Percentiles rank a stretch among this genome's conserved stretches.
Evolutionary conservation across 2,113 vertebrate species (phyloP).

Genomic region (Piliocolobus tephrosceles): DNA sequence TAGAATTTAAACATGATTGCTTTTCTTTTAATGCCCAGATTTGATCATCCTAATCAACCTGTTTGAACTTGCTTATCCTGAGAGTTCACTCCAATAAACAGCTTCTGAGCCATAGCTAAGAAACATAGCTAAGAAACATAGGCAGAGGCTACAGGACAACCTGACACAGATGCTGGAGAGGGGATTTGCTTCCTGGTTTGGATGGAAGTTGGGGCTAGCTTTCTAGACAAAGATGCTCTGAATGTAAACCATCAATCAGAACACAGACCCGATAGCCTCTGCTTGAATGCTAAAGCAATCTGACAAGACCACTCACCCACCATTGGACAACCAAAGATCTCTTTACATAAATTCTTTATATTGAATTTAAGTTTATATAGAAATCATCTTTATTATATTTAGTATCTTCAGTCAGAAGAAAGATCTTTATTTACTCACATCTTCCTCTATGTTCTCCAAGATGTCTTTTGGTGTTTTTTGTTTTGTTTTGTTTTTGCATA

Average conservation of each 20-base stretch:
- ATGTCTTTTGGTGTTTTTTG: not conserved
- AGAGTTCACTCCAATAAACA: not conserved
- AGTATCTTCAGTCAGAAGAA: not conserved
- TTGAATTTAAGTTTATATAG: not conserved
- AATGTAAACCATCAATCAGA: not conserved
- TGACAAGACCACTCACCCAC: not conserved
- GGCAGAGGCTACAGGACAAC: not conserved
- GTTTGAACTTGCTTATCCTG: not conserved
- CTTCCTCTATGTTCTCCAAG: not conserved
- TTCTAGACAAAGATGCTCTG: not conserved
- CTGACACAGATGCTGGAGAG: not conserved
- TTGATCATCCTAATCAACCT: not conserved
- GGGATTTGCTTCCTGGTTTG: not conserved
- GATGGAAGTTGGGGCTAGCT: not conserved
- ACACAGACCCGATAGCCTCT: not conserved
- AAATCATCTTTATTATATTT: not conserved
- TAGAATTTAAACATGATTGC: not conserved
- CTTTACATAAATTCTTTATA: not conserved
- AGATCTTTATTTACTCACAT: not conserved
- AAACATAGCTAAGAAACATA: not conserved
- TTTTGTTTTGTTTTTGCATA: not conserved
- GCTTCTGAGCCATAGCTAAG: not conserved
- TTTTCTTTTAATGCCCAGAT: constrained; percentile 10
- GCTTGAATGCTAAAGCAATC: too few species aligned
- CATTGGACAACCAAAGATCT: not conserved